Conservation (phyloP, 2,888 invertebrate genomes). For the Orthosia gothica region DNA sequence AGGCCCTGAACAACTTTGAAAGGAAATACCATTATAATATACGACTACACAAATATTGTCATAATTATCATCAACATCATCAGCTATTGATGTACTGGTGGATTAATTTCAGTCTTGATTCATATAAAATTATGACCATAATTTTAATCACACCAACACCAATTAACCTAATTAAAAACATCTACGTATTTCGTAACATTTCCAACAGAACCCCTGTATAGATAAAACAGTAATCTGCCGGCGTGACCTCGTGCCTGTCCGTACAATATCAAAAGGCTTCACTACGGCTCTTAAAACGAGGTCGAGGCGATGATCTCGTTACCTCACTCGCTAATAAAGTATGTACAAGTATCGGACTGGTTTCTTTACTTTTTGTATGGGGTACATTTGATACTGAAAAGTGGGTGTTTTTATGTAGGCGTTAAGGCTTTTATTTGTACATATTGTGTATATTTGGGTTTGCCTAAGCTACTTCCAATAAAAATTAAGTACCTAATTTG, state of each 20-base stretch:
- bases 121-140: neutral
- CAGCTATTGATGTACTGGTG: neutral
- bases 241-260: slow-evolving; percentile 43
- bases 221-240: slow-evolving; percentile 41
- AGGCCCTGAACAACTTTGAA: neutral
- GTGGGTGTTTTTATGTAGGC: neutral
- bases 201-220: slow-evolving; percentile 25
- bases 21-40: neutral
- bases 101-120: neutral
- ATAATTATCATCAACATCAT: neutral
- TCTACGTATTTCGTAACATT: slow-evolving; percentile 6
- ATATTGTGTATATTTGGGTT: neutral
- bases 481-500: slow-evolving; percentile 1
- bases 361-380: slow-evolving; percentile 26
- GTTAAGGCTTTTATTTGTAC: neutral
- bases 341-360: slow-evolving; percentile 27
- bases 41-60: neutral
- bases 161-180: slow-evolving; percentile 28
- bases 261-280: slow-evolving; percentile 68
- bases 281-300: slow-evolving; percentile 57
- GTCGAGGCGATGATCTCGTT: slow-evolving; percentile 66
- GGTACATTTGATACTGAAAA: slow-evolving; percentile 17
- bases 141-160: neutral
- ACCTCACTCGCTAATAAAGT: slow-evolving; percentile 57
- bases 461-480: neutral